Percentiles rank a stretch among this genome's conserved stretches.
Evolutionary conservation across 2,797 vertebrate genomes (phyloP).

Genomic region (Peromyscus aztecus): DNA sequence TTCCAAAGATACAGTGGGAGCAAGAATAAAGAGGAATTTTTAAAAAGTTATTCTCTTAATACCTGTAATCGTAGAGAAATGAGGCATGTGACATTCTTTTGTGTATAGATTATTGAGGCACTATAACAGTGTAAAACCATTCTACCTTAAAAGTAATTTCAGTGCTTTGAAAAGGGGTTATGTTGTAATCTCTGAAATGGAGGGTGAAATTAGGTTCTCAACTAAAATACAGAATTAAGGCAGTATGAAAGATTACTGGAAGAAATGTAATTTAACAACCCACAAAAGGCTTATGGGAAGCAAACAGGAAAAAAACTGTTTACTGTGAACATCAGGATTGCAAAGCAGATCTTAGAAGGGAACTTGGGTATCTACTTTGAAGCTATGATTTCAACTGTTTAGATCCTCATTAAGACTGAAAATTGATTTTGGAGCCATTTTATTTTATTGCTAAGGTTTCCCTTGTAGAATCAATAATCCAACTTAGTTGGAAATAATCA

Average conservation of each 20-base stretch:
- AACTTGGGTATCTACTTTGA: background rate
- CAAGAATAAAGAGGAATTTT: slow-evolving; percentile 11
- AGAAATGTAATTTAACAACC: slow-evolving; percentile 60
- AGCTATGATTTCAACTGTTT: slow-evolving; percentile 34
- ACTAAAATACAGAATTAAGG: slow-evolving; percentile 28
- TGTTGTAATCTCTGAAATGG: slow-evolving; percentile 68
- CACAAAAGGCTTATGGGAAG: background rate
- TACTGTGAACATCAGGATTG: background rate
- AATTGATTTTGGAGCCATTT: slow-evolving; percentile 57
- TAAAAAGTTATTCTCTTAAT: slow-evolving; percentile 43
- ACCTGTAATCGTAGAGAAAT: slow-evolving; percentile 53
- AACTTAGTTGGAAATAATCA: slow-evolving; percentile 67
- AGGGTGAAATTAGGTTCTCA: slow-evolving; percentile 65
- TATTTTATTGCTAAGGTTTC: slow-evolving; percentile 64
- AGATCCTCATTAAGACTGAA: slow-evolving; percentile 46
- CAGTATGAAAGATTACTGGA: slow-evolving; percentile 46
- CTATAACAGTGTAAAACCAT: slow-evolving; percentile 59
- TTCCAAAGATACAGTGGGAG: background rate
- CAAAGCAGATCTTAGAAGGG: background rate
- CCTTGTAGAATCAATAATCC: slow-evolving; percentile 42
- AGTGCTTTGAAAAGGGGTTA: slow-evolving; percentile 50
- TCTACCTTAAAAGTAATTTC: slow-evolving; percentile 56
- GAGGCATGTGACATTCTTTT: slow-evolving; percentile 58
- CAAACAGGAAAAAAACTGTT: slow-evolving; percentile 32
- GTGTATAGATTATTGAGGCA: slow-evolving; percentile 47